Evolutionary conservation across 1,140 invertebrate genomes (phyloP), one percentile per base, ranked within the genome.

Genomic region (Bombus waltoni): DNA sequence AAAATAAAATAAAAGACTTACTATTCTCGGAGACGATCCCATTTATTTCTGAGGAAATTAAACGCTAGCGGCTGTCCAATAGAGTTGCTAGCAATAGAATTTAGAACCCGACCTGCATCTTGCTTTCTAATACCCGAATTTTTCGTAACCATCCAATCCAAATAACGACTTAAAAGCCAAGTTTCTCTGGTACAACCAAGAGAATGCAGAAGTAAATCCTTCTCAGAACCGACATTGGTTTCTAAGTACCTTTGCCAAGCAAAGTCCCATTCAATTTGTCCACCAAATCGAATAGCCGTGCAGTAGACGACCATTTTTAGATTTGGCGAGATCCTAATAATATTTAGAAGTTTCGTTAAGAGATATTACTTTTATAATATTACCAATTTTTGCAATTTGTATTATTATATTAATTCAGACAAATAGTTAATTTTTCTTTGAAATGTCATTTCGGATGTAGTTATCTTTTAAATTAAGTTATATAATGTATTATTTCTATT

Each of bases 261-360:
- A 93, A 98, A 98, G 47, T 98, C 96, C 98, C 98, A 99, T 92
- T 98, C 98, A 9, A 96, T 94, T 81, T 97, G 96, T 1, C 97
- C 97, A 5, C 98, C 98, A 25, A 97, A 96, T 80, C 97, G 95
- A 10, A 99, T 97, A 0, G 98, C 98, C 1, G 97, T 97, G 90
- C 98, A 99, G 93, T 98, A 98, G 10, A 98, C 97, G 0, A 97
- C 96, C 32, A 96, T 96, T 70, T 98, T 97, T 28, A 98, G 93
- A 93, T 98, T 98, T 9, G 97, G 97, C 10, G 98, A 97, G 84
- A 99, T 98, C 59, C 97, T 98, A 89, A 40, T 53, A 93, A 81
- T 40, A 81, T 65, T 35, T 8, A 25, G 42, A 44, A 9, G 15
- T 35, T 9, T 47, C 3, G 3, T 11, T 78, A 62, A 13, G 11